phyloP scores from a whole-genome alignment of 2,797 vertebrate species.

The Micrastur ruficollis region DNA sequence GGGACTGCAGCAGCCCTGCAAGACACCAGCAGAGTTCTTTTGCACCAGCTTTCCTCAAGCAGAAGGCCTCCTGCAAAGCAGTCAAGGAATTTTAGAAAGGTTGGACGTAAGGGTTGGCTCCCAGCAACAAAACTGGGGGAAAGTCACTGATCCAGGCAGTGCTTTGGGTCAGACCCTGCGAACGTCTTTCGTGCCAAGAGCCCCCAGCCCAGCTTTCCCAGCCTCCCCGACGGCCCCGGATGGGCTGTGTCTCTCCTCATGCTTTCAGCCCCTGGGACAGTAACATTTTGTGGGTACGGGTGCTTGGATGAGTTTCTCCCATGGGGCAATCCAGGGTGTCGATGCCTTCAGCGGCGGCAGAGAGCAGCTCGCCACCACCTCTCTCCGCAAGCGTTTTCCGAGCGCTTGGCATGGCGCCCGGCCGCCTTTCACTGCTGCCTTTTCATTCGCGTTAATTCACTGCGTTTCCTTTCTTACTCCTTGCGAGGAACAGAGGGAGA shows the following conservation, averaged over 20 bases:
- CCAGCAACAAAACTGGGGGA: not conserved
- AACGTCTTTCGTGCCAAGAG: fast-evolving
- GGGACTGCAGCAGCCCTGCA: not conserved
- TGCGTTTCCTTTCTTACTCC: conserved; percentile 49
- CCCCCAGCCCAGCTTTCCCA: not conserved
- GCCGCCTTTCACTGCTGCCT: conserved; percentile 45
- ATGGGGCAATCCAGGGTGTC: not conserved
- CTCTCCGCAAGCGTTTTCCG: not conserved
- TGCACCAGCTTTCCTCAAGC: not conserved
- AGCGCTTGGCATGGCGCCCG: not conserved
- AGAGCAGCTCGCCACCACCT: not conserved
- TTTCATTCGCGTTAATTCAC: conserved; percentile 56
- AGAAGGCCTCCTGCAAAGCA: not conserved
- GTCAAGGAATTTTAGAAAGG: not conserved
- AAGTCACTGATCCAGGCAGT: fast-evolving
- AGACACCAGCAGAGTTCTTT: not conserved
- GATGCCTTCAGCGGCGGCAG: not conserved
- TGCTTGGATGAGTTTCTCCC: not conserved
- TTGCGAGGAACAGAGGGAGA: conserved; percentile 54
- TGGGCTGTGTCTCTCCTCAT: fast-evolving
- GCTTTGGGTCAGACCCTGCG: not conserved
- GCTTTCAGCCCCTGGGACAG: not conserved
- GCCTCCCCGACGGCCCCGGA: not conserved
- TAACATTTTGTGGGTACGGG: not conserved
- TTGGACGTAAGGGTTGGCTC: fast-evolving